Base-by-base conservation (phyloP, 2,113 vertebrate species). In the Syngnathus floridae region DNA sequence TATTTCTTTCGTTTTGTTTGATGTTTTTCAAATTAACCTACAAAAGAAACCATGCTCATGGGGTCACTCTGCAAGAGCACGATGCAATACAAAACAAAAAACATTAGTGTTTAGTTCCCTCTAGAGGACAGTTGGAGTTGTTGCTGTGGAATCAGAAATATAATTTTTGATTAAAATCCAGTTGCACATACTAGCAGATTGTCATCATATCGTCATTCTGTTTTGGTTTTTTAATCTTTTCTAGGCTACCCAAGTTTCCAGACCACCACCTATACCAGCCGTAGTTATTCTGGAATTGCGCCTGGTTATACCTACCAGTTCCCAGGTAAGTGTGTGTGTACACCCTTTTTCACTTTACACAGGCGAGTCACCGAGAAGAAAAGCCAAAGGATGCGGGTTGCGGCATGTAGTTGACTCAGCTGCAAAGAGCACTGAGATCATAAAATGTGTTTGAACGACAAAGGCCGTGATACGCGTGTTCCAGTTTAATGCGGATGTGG, bases 291-390 rank as follows among this genome's bases (percentile, higher is more conserved):
- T 72, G 94, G 95, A 74, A 92, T 98, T 5, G 92, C 95, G 17
- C 95, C 95, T 61, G 95, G 94, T 69, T 98, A 97, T 76, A 95
- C 94, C 86, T 98, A 97, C 82, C 95, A 98, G 82, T 97, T 98
- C 76, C 95, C 95, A 37, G 95, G 95, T 96, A 79, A 84, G 92
- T 71, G 31, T 22, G 31, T 22, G 10, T 9, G 2, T 14, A 31
- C n/a, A 45, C 48, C 16, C 36, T 21, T 26, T 22, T 31, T 38
- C 37, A 31, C 52, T 65, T n/a, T 67, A 11, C 61, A 1, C 12
- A 17, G 36, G 58, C 63, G 7, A 57, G 56, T 36, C 26, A 36
- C 55, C 26, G 16, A 62, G 51, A 60, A 37, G 58, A 64, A 40
- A 64, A 54, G 60, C 46, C 41, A 38, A 59, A 55, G 35, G 75